phyloP scores from a whole-genome alignment of 2,797 vertebrate species.

The Acanthurus leucopareius region DNA sequence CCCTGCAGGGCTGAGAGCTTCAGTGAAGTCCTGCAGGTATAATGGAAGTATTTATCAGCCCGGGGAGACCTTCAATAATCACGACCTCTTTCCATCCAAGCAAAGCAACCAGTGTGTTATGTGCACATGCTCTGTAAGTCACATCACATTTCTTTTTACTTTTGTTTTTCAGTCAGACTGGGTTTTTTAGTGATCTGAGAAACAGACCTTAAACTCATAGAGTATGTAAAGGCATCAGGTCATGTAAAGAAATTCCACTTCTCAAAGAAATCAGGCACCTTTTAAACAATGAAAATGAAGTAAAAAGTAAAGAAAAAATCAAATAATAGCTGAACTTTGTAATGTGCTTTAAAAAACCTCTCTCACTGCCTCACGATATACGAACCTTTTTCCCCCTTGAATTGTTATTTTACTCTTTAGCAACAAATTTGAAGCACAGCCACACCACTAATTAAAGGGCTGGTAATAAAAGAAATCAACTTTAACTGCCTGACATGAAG shows the following conservation, averaged over 20 bases:
- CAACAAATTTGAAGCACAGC: too few relatives aligned
- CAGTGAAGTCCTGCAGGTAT: constrained; percentile 90
- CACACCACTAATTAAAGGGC: too few relatives aligned
- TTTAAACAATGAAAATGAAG: neutral
- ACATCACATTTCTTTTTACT: neutral
- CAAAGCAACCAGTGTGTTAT: constrained; percentile 94
- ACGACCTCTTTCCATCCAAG: constrained; percentile 90
- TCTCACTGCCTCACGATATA: neutral
- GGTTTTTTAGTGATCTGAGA: neutral
- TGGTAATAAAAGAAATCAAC: too few relatives aligned
- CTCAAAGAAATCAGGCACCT: neutral
- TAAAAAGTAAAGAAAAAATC: neutral
- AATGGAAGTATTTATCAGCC: constrained; percentile 93
- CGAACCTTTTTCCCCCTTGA: neutral
- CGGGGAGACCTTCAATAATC: constrained; percentile 92
- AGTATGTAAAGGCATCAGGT: neutral
- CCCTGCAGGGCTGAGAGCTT: constrained; percentile 90
- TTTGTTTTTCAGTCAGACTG: neutral
- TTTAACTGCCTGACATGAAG: too few relatives aligned
- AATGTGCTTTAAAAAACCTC: neutral
- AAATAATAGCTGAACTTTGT: neutral
- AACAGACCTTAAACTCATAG: neutral
- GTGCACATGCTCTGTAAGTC: constrained; percentile 95
- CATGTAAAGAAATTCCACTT: neutral
- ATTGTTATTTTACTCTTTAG: neutral